Evolutionary conservation across 2,888 invertebrate species (phyloP), one percentile per base, ranked within the genome.

Genomic region (Nineta flava): DNA sequence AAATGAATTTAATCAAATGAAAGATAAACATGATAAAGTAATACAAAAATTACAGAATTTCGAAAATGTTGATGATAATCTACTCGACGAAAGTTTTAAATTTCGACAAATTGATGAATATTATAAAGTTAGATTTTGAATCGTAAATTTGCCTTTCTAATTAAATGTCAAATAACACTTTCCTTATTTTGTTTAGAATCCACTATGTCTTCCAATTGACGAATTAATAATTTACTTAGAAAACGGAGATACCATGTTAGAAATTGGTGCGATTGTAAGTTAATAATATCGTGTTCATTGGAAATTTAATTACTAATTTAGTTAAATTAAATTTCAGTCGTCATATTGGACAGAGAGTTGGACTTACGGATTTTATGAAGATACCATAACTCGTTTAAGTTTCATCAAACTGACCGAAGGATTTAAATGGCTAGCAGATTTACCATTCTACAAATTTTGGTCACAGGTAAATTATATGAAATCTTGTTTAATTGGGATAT

Each of bases 381-480:
- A 46, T n/a, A 13, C 15, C 9, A 32, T 32, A 15, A 13, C 15
- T 9, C 9, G 12, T 15, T 2, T 15, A 15, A 13, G 32, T 32
- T 16, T 46, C 4, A 34, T 13, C 13, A 46, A 46, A 32, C n/a
- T 46, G 1, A 9, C 4, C 15, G 21, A 46, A 42, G 46, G 52
- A 34, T 31, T 34, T 16, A 15, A 41, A 26, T 26, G 32, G 42
- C n/a, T 35, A 21, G 26, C 19, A 19, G 40, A 38, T 16, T 41
- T 46, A 19, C 32, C 42, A 6, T 50, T 50, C 21, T 38, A 41
- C 38, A 46, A 7, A 40, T 50, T 50, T 40, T 50, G 50, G 45
- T 50, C 45, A 17, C 48, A 48, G 48, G 48, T 48, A 48, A 26
- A 15, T 19, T 15, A 4, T 15, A 46, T n/a, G n/a, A 21, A 13